Conservation (phyloP, 1,140 invertebrate species). For the Leptinotarsa lineolata region DNA sequence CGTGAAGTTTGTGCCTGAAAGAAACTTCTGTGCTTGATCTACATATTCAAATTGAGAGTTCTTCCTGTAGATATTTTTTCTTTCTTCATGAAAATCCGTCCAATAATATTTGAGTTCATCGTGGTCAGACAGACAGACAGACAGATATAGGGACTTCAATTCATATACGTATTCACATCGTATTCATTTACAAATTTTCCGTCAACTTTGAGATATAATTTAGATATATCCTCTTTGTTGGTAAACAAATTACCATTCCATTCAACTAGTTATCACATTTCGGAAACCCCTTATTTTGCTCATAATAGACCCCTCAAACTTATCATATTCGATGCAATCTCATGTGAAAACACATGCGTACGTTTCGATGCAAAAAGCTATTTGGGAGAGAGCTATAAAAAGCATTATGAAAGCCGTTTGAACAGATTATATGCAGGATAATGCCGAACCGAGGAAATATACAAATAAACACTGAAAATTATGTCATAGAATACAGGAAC, state of each 20-base stretch:
- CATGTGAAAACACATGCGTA: background rate
- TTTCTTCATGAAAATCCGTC: no score
- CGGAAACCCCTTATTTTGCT: background rate
- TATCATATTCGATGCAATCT: background rate
- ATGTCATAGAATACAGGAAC: background rate
- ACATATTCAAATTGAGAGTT: no score
- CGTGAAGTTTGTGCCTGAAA: no score
- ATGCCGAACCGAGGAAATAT: conserved; percentile 14
- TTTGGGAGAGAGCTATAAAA: background rate
- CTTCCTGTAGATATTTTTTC: no score
- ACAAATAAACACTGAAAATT: conserved; percentile 21
- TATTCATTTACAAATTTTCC: no score
- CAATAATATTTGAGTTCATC: no score
- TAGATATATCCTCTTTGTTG: no score
- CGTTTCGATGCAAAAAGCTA: conserved; percentile 4
- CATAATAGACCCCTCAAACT: conserved; percentile 4
- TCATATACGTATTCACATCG: no score
- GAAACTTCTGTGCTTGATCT: no score
- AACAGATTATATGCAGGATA: conserved; percentile 25
- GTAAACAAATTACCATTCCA: conserved; percentile 2
- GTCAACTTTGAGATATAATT: no score
- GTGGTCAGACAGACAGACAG: no score
- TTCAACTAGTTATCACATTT: background rate
- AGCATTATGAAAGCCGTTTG: conserved; percentile 24
- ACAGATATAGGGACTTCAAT: no score